Evolutionary conservation across 2,113 vertebrate genomes (phyloP).

Genomic region (Ptilorrhoa leucosticta): DNA sequence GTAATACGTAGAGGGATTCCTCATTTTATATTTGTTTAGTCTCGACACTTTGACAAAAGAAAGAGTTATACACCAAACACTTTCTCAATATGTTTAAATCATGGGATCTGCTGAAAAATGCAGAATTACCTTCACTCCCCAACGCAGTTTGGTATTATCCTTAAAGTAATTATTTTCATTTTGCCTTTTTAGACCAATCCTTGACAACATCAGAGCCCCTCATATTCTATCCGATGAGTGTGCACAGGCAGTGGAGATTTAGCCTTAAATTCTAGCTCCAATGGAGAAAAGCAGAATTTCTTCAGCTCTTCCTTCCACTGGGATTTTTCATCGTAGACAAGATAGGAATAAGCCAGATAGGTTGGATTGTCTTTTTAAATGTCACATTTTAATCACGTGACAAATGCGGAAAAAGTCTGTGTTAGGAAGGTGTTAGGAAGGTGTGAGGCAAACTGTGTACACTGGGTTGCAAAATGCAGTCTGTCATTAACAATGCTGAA

Average conservation of each 20-base stretch:
- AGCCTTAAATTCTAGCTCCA: neutral
- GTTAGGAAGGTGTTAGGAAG: neutral
- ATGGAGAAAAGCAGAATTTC: neutral
- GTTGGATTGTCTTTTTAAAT: neutral
- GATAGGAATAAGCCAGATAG: neutral
- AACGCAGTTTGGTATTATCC: neutral
- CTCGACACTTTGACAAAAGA: neutral
- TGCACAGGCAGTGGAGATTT: neutral
- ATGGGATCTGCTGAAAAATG: neutral
- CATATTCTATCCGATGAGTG: neutral
- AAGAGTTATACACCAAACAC: neutral
- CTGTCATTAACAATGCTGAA: neutral
- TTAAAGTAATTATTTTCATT: neutral
- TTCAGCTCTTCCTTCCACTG: neutral
- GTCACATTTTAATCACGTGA: neutral
- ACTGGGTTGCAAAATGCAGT: neutral
- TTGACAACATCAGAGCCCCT: neutral
- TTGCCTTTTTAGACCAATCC: neutral
- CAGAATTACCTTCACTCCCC: neutral
- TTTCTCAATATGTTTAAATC: neutral
- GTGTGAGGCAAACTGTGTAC: neutral
- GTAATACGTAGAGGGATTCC: neutral
- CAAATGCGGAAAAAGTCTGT: neutral
- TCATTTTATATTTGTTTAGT: neutral
- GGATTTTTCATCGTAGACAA: neutral